Evolutionary conservation across 2,797 vertebrate species (phyloP), one percentile per base, ranked within the genome.

Genomic region (Petrocephalus schoutedeni): DNA sequence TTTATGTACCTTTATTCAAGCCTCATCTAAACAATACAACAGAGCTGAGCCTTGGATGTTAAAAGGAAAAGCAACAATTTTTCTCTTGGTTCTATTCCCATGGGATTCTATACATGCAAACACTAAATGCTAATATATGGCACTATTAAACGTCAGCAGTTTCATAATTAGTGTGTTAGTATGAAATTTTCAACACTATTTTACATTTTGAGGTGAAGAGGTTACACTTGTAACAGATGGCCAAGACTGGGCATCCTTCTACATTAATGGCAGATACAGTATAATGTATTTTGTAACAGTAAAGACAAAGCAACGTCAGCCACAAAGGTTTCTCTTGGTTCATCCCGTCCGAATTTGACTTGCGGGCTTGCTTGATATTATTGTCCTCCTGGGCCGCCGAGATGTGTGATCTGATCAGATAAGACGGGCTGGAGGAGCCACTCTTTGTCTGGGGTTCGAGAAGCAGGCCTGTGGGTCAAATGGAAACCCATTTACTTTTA

Each of bases 371-470:
- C 16, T 54, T 86, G 57, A 21, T 59, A 36, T 28, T 36, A 41
- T 58, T 85, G 28, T 36, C 23, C 23, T 7, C 51, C 21, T 23
- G 10, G 83, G 83, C 54, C 23, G 6, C 28, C 28, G 7, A 58
- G 54, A 85, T 85, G 12, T 85, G 54, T 58, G 84, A 58, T 86
- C 54, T 58, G 85, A 86, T 58, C 28, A 58, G 54, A 86, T 58
- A 10, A 58, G 56, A 58, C 23, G 32, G 16, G 2, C 10, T 2
- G 12, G 16, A 86, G 59, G 45, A 54, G 10, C 9, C 51, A 6
- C 51, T 84, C 80, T 84, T 84, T 84, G 21, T 84, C 28, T 84
- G 45, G n/a, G 80, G 41, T 54, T 54, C 23, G 80, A 84, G 80
- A 53, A 84, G 16, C 23, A 59, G 7, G 41, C 84, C 45, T 19